Conservation (phyloP, 2,797 vertebrate species). For the Anniella stebbinsi region DNA sequence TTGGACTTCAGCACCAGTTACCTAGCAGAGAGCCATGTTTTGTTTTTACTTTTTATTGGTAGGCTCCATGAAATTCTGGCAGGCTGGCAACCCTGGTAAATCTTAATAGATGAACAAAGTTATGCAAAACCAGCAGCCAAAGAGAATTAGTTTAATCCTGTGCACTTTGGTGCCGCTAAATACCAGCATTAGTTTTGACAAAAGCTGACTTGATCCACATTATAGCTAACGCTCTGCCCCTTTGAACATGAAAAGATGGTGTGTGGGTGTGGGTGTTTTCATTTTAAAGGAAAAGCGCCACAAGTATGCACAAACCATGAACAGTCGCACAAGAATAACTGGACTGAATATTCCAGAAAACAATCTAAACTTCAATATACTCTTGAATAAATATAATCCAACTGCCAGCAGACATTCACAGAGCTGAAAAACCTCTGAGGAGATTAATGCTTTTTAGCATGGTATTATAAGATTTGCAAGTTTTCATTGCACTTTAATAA, state of each 20-base stretch:
- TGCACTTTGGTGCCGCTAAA: slow-evolving; percentile 18
- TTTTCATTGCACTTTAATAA: slow-evolving; percentile 64
- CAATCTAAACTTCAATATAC: not conserved
- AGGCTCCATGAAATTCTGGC: not conserved
- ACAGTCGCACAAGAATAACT: not conserved
- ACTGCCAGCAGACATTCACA: slow-evolving; percentile 48
- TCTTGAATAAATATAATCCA: slow-evolving; percentile 57
- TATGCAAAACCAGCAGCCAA: slow-evolving; percentile 14
- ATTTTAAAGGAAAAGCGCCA: slow-evolving; percentile 27
- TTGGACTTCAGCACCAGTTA: not conserved
- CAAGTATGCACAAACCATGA: slow-evolving; percentile 5
- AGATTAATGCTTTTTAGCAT: slow-evolving; percentile 65
- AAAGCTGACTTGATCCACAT: not conserved
- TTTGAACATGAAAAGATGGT: slow-evolving; percentile 3
- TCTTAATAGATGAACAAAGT: not conserved
- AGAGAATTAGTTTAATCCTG: slow-evolving; percentile 13
- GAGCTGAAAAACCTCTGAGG: slow-evolving; percentile 50
- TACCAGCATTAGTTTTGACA: slow-evolving; percentile 7
- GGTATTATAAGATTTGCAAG: slow-evolving; percentile 47
- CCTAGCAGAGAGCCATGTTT: not conserved
- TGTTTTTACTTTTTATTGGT: not conserved
- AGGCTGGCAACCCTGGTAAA: not conserved
- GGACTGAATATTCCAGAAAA: not conserved
- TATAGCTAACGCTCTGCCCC: slow-evolving; percentile 26
- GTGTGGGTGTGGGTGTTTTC: not conserved